Base-by-base conservation (phyloP, 1,140 invertebrate genomes). In the Drosophila teissieri region DNA sequence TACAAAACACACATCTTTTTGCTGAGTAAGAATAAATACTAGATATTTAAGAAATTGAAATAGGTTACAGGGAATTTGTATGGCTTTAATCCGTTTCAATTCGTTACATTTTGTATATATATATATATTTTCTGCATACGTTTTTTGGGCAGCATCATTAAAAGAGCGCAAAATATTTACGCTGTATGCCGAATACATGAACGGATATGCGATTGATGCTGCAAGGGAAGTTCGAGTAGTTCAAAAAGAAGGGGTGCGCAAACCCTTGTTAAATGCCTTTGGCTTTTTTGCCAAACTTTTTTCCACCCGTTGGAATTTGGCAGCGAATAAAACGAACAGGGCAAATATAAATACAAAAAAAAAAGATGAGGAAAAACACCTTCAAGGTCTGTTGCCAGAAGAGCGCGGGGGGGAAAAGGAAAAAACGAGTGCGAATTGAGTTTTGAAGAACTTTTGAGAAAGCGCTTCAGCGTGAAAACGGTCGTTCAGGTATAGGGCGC, bases 381-480 rank as follows among this genome's bases (percentile, higher is more conserved):
- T 84, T 70, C 61, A 85, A 84, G 81, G 82, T 64, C 51, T 78
- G 61, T 63, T 62, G 36, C 68, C 53, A 84, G 40, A 54, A 39
- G 36, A 24, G 34, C 31, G 31, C 22, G 27, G 17, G 17, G 17
- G 31, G 22, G n/a, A n/a, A n/a, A n/a, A n/a, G n/a, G n/a, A n/a
- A 31, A 45, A 12, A 10, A 12, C 12, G 39, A 65, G 45, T 58
- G 76, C 79, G 79, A 81, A 81, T 80, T 76, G 73, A 86, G 78
- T 78, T 81, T 77, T 81, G 73, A 76, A 72, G 73, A 85, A 85
- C 63, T 85, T 85, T 85, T 86, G 73, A 74, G 81, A 85, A 86
- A 78, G 78, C 81, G 81, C 74, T 85, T 85, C 74, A 81, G 73
- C 82, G 83, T 85, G 84, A 85, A 85, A 85, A 85, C 68, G 81